These are phyloP conservation scores for Caenorhabditis briggsae DNA, from an alignment of 1,140 invertebrate genomes.

Conservation along the genomic window DNA sequence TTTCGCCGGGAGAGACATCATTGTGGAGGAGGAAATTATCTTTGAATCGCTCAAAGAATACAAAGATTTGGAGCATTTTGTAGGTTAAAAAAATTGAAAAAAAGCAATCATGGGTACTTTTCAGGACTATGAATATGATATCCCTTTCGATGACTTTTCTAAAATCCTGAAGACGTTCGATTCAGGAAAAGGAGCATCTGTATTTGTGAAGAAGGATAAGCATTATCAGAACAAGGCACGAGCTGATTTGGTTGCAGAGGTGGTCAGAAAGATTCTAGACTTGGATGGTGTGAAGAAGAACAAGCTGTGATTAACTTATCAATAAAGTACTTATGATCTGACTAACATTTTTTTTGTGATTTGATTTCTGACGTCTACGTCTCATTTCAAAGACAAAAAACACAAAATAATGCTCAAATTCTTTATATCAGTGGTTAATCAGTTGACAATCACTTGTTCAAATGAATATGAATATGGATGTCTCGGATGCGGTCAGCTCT, in stretches of 20 bases:
- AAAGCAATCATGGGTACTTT: not conserved
- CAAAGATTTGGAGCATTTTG: slow-evolving; percentile 12
- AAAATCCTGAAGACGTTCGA: slow-evolving; percentile 29
- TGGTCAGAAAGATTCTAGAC: not conserved
- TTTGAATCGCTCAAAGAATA: slow-evolving; percentile 20
- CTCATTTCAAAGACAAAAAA: too few relatives aligned
- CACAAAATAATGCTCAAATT: too few relatives aligned
- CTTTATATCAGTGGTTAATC: not conserved
- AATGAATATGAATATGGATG: slow-evolving; percentile 11
- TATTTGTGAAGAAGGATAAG: slow-evolving; percentile 2
- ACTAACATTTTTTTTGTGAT: too few relatives aligned
- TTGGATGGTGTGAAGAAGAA: not conserved
- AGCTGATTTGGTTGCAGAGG: not conserved
- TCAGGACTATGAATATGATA: not conserved
- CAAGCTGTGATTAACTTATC: not conserved
- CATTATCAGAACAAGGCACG: slow-evolving; percentile 5
- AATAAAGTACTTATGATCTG: too few relatives aligned
- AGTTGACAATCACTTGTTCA: not conserved
- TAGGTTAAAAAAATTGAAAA: not conserved
- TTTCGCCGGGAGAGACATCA: slow-evolving; percentile 12
- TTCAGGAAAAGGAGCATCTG: slow-evolving; percentile 13
- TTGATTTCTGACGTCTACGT: too few relatives aligned
- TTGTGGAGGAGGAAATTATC: slow-evolving; percentile 18
- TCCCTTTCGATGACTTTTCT: not conserved
- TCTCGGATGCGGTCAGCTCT: not conserved